Evolutionary conservation across 2,888 invertebrate genomes (phyloP).

Genomic region (Lycaena phlaeas): DNA sequence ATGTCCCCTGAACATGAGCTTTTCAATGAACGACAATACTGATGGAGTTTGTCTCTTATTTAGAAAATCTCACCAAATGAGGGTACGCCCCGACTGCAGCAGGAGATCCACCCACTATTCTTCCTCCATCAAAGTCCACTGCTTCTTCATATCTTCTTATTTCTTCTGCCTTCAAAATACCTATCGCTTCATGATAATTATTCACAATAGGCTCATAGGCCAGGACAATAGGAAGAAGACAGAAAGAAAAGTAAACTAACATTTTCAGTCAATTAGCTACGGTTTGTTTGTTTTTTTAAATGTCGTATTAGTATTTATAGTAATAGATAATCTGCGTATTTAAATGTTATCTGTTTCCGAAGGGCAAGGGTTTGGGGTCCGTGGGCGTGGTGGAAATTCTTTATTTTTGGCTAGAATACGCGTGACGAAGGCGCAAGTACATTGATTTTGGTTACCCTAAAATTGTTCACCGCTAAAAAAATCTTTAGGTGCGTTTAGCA

Average conservation of each 20-base stretch:
- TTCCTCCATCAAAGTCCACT: slow-evolving; percentile 12
- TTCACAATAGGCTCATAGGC: slow-evolving; percentile 4
- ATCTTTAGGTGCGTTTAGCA: no score
- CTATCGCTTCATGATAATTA: slow-evolving; percentile 6
- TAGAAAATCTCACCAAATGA: slow-evolving; percentile 20
- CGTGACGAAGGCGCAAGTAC: no score
- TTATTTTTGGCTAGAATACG: no score
- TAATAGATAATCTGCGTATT: background rate
- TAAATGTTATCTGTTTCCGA: background rate
- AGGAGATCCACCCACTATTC: slow-evolving; percentile 15
- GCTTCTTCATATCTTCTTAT: slow-evolving; percentile 9
- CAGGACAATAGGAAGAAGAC: background rate
- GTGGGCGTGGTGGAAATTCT: background rate
- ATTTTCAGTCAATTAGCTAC: no score
- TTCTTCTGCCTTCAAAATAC: slow-evolving; percentile 17
- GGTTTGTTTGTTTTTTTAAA: no score
- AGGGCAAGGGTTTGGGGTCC: background rate
- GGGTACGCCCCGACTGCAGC: slow-evolving; percentile 25
- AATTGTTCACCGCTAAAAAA: no score
- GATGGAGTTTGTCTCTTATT: background rate
- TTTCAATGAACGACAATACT: no score
- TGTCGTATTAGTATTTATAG: slow-evolving; percentile 1
- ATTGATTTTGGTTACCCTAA: no score
- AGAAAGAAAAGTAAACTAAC: no score
- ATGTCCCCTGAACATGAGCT: no score